A percentile compares a stretch with the other conserved stretches of the same genome.
Conservation (phyloP, 2,888 invertebrate species). For the Drosophila ustulata region DNA sequence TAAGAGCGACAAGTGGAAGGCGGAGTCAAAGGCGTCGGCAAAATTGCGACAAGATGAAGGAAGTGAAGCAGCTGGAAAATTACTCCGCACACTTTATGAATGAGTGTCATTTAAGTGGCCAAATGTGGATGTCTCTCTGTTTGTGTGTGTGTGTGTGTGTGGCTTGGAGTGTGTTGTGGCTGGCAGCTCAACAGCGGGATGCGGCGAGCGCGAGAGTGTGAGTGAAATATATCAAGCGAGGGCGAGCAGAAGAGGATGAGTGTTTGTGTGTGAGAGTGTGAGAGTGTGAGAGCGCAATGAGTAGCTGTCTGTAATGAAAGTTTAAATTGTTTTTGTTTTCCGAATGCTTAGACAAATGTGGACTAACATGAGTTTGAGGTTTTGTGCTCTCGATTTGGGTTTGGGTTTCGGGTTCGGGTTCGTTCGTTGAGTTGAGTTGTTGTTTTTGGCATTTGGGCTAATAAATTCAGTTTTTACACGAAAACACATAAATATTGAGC, state of each 20-base stretch:
- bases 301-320: conserved; percentile 70
- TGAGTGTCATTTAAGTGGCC: conserved; percentile 71
- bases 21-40: conserved; percentile 32
- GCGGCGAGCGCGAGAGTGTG: background rate
- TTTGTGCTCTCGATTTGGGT: background rate
- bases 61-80: conserved; percentile 76
- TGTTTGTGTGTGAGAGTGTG: background rate
- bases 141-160: conserved; percentile 3
- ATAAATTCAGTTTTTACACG: conserved; percentile 56
- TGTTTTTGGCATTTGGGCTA: conserved; percentile 33
- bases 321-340: conserved; percentile 71
- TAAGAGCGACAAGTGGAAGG: conserved; percentile 26
- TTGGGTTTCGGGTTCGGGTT: conserved; percentile 7
- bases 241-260: background rate
- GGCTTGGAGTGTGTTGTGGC: conserved; percentile 13
- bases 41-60: conserved; percentile 42
- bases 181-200: conserved; percentile 10
- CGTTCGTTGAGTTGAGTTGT: conserved; percentile 15
- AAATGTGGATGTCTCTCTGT: conserved; percentile 36
- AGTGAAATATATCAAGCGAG: conserved; percentile 8
- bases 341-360: conserved; percentile 55
- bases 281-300: conserved; percentile 21
- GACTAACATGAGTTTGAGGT: conserved; percentile 22
- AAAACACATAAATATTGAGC: conserved; percentile 31
- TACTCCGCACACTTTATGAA: conserved; percentile 72